phyloP scores from a whole-genome alignment of 1,140 invertebrate species.

The Elysia chlorotica region DNA sequence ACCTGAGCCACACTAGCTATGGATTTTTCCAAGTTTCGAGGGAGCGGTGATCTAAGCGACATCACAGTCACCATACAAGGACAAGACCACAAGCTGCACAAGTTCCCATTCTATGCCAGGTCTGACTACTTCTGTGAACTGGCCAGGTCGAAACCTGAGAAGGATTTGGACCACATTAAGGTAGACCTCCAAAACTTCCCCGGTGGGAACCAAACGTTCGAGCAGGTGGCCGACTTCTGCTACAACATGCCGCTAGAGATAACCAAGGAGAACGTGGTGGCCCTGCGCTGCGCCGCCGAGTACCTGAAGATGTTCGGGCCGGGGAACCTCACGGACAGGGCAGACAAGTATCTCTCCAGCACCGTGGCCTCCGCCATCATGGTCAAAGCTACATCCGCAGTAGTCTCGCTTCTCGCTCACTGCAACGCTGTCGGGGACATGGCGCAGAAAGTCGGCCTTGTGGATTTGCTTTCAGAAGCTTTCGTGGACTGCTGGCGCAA shows the following conservation, averaged over 20 bases:
- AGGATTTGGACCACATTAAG: neutral
- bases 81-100: slow-evolving; percentile 51
- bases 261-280: slow-evolving; percentile 51
- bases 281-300: slow-evolving; percentile 53
- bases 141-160: slow-evolving; percentile 21
- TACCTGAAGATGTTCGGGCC: slow-evolving; percentile 53
- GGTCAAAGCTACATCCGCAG: slow-evolving; percentile 38
- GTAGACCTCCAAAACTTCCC: slow-evolving; percentile 54
- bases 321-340: slow-evolving; percentile 52
- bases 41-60: slow-evolving; percentile 57
- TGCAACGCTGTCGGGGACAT: slow-evolving; percentile 42
- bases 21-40: slow-evolving; percentile 59
- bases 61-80: slow-evolving; percentile 48
- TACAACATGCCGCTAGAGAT: slow-evolving; percentile 57
- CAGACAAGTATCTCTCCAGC: slow-evolving; percentile 51
- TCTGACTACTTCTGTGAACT: slow-evolving; percentile 56
- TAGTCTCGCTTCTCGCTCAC: slow-evolving; percentile 42
- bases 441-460: slow-evolving; percentile 47
- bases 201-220: slow-evolving; percentile 54
- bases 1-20: too few species aligned
- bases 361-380: slow-evolving; percentile 52
- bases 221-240: slow-evolving; percentile 57
- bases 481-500: slow-evolving; percentile 53
- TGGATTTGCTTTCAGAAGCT: slow-evolving; percentile 44
- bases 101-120: slow-evolving; percentile 56